A percentile compares a stretch with the other conserved stretches of the same genome.
These are phyloP conservation scores for Microtus montanus DNA, from an alignment of 2,113 vertebrate species.

Conservation along the genomic window DNA sequence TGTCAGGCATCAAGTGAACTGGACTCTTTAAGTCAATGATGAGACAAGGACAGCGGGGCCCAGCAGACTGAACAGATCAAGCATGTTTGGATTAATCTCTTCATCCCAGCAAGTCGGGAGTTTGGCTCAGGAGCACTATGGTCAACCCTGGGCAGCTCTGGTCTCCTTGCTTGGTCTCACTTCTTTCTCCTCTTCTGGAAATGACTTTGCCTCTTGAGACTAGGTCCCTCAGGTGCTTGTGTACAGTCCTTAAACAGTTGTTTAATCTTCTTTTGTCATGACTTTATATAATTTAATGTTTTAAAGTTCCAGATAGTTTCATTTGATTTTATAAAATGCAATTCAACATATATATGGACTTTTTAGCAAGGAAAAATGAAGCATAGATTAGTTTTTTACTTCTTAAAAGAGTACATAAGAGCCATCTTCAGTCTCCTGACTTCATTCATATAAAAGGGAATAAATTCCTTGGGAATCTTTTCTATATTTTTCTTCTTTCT, in stretches of 20 bases:
- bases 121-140: accelerated
- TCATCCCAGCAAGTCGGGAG: not conserved
- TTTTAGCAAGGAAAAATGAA: constrained; percentile 30
- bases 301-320: constrained; percentile 41
- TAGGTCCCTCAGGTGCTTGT: accelerated
- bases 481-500: too few species aligned
- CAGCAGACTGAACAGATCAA: not conserved
- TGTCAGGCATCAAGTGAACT: not conserved
- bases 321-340: constrained; percentile 31
- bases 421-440: not conserved
- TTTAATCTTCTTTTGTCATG: not conserved
- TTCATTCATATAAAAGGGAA: not conserved
- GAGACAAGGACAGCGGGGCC: not conserved
- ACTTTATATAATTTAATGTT: constrained; percentile 5
- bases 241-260: not conserved
- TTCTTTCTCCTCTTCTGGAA: not conserved
- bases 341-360: not conserved
- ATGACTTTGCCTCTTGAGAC: accelerated
- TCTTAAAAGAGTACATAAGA: not conserved
- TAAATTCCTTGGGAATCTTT: not conserved
- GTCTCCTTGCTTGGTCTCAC: not conserved
- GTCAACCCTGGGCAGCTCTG: not conserved
- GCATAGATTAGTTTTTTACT: not conserved
- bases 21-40: not conserved
- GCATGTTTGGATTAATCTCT: too few species aligned